Conservation (phyloP, 2,888 invertebrate genomes). For the Nymphalis urticae region DNA sequence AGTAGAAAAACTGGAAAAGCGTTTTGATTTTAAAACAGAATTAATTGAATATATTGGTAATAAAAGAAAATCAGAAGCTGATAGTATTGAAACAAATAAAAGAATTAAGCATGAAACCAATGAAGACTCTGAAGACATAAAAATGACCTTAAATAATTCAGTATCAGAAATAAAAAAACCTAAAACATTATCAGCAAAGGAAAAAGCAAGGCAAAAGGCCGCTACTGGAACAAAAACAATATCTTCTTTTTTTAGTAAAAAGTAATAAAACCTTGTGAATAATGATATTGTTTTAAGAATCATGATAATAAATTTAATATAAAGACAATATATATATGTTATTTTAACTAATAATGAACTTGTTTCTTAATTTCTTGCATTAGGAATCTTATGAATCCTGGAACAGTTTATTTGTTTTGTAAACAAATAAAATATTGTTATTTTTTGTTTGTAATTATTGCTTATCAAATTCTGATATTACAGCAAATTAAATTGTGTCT, state of each 20-base stretch:
- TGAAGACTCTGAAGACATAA: slow-evolving; percentile 59
- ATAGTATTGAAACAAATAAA: slow-evolving; percentile 59
- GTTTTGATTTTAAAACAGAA: slow-evolving; percentile 85
- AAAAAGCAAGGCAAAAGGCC: slow-evolving; percentile 88
- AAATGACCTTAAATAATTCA: slow-evolving; percentile 59
- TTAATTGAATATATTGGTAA: slow-evolving; percentile 70
- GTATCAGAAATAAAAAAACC: slow-evolving; percentile 73
- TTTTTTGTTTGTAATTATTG: no score
- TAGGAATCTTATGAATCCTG: no score
- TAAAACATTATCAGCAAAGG: slow-evolving; percentile 84
- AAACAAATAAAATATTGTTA: no score
- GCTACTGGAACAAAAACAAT: slow-evolving; percentile 91
- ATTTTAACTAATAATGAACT: no score
- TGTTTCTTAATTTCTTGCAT: no score
- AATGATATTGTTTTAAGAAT: neutral
- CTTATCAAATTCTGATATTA: no score
- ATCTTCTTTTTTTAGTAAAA: slow-evolving; percentile 89
- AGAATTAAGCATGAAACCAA: slow-evolving; percentile 62
- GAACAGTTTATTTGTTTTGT: no score
- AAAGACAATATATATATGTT: no score
- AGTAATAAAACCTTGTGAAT: slow-evolving; percentile 49
- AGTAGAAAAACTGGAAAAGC: slow-evolving; percentile 82
- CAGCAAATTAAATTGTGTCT: no score
- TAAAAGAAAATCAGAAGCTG: slow-evolving; percentile 79
- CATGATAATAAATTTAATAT: neutral